Base-by-base conservation (phyloP, 2,113 vertebrate genomes). In the Shinisaurus crocodilurus region DNA sequence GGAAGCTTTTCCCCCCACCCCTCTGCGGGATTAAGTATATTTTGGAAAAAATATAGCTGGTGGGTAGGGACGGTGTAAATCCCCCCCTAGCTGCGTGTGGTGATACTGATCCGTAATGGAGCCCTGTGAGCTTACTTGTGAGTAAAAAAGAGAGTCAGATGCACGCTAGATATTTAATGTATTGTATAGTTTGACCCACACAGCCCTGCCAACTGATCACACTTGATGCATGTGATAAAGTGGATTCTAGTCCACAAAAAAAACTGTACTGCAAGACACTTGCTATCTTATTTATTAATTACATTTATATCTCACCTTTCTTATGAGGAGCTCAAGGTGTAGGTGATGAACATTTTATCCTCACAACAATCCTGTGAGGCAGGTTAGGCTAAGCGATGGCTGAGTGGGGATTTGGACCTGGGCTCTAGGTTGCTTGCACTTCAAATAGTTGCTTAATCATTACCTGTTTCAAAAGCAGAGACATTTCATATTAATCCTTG, bases 401-500 rank as follows among this genome's bases (percentile, higher is more conserved):
- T 60, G 50, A 60, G 15, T 76, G 3, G 57, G 5, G 16, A 60
- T 63, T 63, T 87, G 50, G 63, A 50, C 23, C 16, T 60, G 15
- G 50, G 57, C 29, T 79, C 37, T 74, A 75, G 27, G 50, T 83
- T 89, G 37, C 75, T 83, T 43, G 63, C 75, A 83, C 37, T 34
- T 83, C 69, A 60, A 82, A 87, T 2, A 74, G 88, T 32, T 82
- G 67, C 69, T 75, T 88, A 88, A 88, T 67, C 75, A 80, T 89
- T 69, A 83, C 27, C 67, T 89, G 37, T 45, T 45, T 45, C 67
- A 45, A 74, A 83, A 75, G 50, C 76, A 34, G 12, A 67, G 40
- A 45, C 29, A 60, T 37, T 89, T 72, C 48, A 74, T 82, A 82
- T 83, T 63, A 75, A 45, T 63, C 32, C n/a, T 63, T 75, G 80